These are phyloP conservation scores for Habropoda laboriosa DNA, from an alignment of 1,140 invertebrate genomes.

Conservation along the genomic window DNA sequence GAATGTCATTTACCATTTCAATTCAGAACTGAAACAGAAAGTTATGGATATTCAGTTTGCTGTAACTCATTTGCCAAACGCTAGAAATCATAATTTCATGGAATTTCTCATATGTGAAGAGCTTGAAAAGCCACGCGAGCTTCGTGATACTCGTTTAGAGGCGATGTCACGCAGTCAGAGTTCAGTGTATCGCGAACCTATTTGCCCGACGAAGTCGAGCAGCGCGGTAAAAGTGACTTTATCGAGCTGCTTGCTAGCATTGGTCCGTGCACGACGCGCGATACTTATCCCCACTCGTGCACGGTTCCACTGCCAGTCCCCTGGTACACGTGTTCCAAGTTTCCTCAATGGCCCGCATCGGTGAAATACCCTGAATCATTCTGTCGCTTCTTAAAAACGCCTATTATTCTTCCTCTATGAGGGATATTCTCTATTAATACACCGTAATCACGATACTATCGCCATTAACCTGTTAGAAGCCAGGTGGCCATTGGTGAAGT, in stretches of 20 bases:
- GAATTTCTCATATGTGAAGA: background rate
- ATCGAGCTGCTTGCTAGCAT: slow-evolving; percentile 43
- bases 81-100: background rate
- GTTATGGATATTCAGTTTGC: background rate
- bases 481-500: background rate
- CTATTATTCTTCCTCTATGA: background rate
- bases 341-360: slow-evolving; percentile 34
- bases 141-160: background rate
- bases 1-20: background rate
- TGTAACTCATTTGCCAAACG: background rate
- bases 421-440: background rate
- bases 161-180: background rate
- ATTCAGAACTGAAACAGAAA: background rate
- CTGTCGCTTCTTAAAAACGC: background rate
- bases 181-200: background rate
- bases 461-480: background rate
- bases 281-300: slow-evolving; percentile 46
- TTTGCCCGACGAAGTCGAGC: background rate
- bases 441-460: background rate
- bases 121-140: background rate
- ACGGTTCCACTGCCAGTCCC: slow-evolving; percentile 14
- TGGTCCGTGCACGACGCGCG: slow-evolving; percentile 42
- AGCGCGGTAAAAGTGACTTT: slow-evolving; percentile 49
- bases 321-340: slow-evolving; percentile 58
- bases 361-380: background rate